Conservation (phyloP, 1,140 invertebrate genomes). For the Bombus polaris region DNA sequence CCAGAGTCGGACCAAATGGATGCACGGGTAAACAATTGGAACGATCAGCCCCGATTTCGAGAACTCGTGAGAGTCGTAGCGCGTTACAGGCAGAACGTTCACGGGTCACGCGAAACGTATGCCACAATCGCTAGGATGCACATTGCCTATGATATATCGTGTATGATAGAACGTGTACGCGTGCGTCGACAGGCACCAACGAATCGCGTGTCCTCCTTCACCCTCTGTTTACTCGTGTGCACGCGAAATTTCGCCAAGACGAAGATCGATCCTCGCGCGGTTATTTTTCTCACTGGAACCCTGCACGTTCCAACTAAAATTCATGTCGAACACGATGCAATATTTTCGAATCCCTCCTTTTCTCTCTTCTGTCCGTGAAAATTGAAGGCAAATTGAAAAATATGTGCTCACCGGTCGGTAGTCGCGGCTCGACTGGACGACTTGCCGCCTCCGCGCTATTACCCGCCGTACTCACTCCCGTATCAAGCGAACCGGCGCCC, state of each 20-base stretch:
- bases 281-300: neutral
- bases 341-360: neutral
- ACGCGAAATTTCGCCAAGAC: conserved; percentile 18
- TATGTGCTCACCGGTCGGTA: conserved; percentile 70
- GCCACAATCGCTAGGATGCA: conserved; percentile 4
- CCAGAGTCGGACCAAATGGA: neutral
- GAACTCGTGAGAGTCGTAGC: neutral
- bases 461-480: conserved; percentile 67
- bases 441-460: conserved; percentile 68
- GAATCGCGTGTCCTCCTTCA: conserved; percentile 45
- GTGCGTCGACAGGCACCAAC: conserved; percentile 44
- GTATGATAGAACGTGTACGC: conserved; percentile 27
- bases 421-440: conserved; percentile 76
- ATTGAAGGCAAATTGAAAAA: conserved; percentile 9
- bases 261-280: neutral
- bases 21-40: neutral
- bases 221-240: conserved; percentile 39
- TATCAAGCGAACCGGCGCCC: conserved; percentile 58
- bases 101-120: conserved; percentile 11
- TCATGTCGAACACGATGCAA: neutral
- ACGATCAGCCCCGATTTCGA: neutral
- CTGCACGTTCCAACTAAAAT: neutral
- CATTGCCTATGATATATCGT: conserved; percentile 14
- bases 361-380: neutral
- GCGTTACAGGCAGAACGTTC: neutral